These are phyloP conservation scores for Drosophila navojoa DNA, from an alignment of 1,140 invertebrate species.

Conservation along the genomic window DNA sequence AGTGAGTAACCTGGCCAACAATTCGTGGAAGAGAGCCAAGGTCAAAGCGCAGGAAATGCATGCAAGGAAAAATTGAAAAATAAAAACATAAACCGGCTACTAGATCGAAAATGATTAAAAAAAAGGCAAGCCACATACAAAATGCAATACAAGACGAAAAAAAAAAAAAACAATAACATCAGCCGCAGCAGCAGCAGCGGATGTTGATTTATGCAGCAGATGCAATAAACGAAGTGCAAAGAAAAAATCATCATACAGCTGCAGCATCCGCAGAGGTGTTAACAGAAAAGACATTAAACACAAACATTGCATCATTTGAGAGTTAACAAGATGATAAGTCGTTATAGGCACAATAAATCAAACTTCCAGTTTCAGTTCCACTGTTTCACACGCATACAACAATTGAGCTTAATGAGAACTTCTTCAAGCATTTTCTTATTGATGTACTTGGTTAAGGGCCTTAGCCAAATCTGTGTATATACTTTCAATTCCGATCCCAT, in stretches of 20 bases:
- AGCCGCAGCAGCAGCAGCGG: conserved; percentile 41
- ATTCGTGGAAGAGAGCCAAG: conserved; percentile 47
- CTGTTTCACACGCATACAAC: too few relatives aligned
- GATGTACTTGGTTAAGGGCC: too few relatives aligned
- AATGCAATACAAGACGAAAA: conserved; percentile 26
- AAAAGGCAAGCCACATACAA: not conserved
- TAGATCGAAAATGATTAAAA: conserved; percentile 55
- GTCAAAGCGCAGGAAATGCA: conserved; percentile 70
- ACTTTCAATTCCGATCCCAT: too few relatives aligned
- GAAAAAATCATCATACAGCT: conserved; percentile 20
- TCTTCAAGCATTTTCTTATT: too few relatives aligned
- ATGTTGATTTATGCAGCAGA: conserved; percentile 68
- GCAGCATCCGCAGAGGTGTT: conserved; percentile 52
- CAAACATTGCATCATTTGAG: conserved; percentile 2
- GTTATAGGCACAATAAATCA: too few relatives aligned
- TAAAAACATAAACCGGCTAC: conserved; percentile 56
- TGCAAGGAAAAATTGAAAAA: conserved; percentile 59
- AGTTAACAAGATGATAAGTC: conserved; percentile 21
- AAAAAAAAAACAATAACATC: conserved; percentile 39
- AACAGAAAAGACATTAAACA: conserved; percentile 35
- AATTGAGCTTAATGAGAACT: too few relatives aligned
- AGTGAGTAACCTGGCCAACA: conserved; percentile 30
- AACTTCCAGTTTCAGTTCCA: too few relatives aligned
- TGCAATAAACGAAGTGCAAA: conserved; percentile 55
- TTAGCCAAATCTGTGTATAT: too few relatives aligned